Evolutionary conservation across 2,113 vertebrate species (phyloP).

Genomic region (Mustela nigripes): DNA sequence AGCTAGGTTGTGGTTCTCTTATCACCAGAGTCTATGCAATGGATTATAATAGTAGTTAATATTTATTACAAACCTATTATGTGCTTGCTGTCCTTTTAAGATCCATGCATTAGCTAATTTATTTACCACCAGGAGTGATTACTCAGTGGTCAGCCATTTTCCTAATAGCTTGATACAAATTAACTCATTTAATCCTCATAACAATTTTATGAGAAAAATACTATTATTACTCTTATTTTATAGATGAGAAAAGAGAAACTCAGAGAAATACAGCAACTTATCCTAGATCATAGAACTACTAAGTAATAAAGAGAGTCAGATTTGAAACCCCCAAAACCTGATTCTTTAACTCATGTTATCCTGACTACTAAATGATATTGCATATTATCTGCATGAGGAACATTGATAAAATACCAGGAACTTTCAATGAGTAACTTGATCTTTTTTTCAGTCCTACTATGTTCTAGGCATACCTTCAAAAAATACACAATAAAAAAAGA

Average conservation of each 20-base stretch:
- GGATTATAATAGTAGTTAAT: not conserved
- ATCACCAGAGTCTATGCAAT: not conserved
- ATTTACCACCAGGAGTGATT: not conserved
- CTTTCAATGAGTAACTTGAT: not conserved
- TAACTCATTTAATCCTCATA: constrained; percentile 10
- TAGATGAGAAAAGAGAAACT: not conserved
- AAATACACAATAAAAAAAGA: not conserved
- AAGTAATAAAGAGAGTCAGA: not conserved
- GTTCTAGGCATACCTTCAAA: not conserved
- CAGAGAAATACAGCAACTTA: constrained; percentile 23
- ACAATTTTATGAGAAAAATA: not conserved
- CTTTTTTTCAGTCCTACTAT: not conserved
- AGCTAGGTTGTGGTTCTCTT: not conserved
- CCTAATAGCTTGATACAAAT: not conserved
- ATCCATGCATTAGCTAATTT: not conserved
- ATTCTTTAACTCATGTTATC: not conserved
- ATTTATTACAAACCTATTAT: constrained; percentile 23
- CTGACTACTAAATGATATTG: not conserved
- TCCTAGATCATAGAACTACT: not conserved
- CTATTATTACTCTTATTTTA: constrained; percentile 18
- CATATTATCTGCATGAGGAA: not conserved
- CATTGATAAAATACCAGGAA: constrained; percentile 34
- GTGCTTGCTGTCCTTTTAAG: not conserved
- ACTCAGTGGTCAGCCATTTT: not conserved
- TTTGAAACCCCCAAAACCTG: not conserved